These are phyloP conservation scores for Chelmon rostratus DNA, from an alignment of 2,797 vertebrate genomes.

Conservation along the genomic window DNA sequence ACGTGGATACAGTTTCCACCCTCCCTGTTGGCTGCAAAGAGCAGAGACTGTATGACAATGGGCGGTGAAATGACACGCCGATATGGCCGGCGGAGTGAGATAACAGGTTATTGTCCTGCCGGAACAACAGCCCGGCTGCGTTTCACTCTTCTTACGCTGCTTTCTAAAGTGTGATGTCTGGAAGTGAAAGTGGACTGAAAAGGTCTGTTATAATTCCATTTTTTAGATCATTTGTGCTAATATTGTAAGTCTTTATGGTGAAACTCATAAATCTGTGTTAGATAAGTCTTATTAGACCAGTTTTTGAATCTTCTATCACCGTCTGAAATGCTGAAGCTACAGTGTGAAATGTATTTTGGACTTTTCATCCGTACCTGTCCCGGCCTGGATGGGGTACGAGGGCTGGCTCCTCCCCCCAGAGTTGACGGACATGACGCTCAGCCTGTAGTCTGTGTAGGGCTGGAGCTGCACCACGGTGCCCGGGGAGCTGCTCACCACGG, in stretches of 20 bases:
- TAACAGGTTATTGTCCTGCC: conserved; percentile 69
- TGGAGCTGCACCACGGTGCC: conserved; percentile 88
- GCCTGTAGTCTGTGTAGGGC: conserved; percentile 88
- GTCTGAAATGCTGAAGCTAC: neutral
- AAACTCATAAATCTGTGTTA: neutral
- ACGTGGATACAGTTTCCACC: conserved; percentile 76
- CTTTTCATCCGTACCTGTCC: conserved; percentile 87
- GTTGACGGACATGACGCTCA: conserved; percentile 91
- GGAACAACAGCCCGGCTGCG: conserved; percentile 50
- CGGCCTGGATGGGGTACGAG: conserved; percentile 83
- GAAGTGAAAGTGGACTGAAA: conserved; percentile 38
- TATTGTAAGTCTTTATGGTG: neutral
- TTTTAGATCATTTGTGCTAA: neutral
- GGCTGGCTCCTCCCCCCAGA: conserved; percentile 90
- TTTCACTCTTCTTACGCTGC: conserved; percentile 48
- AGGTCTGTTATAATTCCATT: neutral
- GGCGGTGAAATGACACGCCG: conserved; percentile 67
- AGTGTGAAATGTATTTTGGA: neutral
- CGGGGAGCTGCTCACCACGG: conserved; percentile 83
- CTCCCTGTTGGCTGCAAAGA: conserved; percentile 49
- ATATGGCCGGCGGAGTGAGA: conserved; percentile 63
- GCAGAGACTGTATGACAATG: conserved; percentile 68
- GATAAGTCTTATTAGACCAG: neutral
- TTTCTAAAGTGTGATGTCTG: conserved; percentile 31
- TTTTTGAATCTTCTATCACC: neutral